These are phyloP conservation scores for Eupsilia transversa DNA, from an alignment of 2,888 invertebrate genomes.

Conservation along the genomic window DNA sequence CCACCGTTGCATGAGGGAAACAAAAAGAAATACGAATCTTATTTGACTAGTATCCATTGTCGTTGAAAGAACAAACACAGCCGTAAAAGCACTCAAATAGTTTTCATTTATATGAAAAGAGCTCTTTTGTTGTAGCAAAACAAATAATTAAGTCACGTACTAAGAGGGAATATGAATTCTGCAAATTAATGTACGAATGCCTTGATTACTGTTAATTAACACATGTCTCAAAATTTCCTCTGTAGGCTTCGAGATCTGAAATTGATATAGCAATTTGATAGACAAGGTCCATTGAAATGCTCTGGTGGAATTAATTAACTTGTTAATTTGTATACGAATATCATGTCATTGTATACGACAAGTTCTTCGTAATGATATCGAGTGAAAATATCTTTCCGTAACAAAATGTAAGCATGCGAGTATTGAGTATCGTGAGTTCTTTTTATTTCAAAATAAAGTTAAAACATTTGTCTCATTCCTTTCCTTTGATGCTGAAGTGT, in stretches of 20 bases:
- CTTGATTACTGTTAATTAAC: conserved; percentile 53
- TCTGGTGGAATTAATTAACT: conserved; percentile 51
- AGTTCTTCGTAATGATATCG: conserved; percentile 19
- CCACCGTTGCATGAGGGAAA: conserved; percentile 6
- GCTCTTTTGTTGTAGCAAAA: background rate
- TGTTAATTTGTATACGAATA: conserved; percentile 55
- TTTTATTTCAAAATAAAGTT: conserved; percentile 16
- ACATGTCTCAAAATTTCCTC: conserved; percentile 41
- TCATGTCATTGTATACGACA: conserved; percentile 39
- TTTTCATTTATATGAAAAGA: conserved; percentile 12
- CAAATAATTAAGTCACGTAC: conserved; percentile 5
- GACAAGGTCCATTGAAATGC: conserved; percentile 50
- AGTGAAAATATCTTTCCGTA: conserved; percentile 48
- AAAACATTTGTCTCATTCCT: conserved; percentile 14
- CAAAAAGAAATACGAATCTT: conserved; percentile 15
- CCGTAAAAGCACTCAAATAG: conserved; percentile 23
- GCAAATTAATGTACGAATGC: conserved; percentile 36
- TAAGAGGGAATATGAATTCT: conserved; percentile 14
- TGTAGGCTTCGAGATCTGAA: conserved; percentile 35
- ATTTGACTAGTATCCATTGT: conserved; percentile 38
- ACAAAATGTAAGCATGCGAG: conserved; percentile 37
- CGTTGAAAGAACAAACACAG: conserved; percentile 25
- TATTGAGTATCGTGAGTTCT: conserved; percentile 22
- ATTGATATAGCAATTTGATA: conserved; percentile 55
- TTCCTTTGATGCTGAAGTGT: background rate